Percentiles rank a stretch among this genome's conserved stretches.
Evolutionary conservation across 2,797 vertebrate genomes (phyloP).

Genomic region (Gymnothorax javanicus): DNA sequence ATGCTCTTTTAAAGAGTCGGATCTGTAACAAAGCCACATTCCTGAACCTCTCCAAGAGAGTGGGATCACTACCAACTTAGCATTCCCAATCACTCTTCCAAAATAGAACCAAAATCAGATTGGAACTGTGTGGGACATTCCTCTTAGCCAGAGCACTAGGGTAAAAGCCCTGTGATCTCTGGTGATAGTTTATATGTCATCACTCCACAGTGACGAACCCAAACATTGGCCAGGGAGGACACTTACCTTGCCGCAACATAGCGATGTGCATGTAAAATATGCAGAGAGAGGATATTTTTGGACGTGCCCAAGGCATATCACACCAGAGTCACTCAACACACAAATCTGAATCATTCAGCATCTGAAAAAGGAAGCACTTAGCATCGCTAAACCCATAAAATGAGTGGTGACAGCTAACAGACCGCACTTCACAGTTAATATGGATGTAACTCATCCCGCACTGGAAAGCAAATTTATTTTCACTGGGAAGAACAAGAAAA

Average conservation of each 20-base stretch:
- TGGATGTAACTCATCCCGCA: neutral
- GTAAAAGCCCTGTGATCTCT: neutral
- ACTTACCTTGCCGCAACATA: neutral
- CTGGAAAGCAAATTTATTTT: neutral
- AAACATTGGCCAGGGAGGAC: neutral
- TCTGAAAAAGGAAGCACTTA: neutral
- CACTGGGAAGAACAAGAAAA: neutral
- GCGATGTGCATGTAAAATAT: neutral
- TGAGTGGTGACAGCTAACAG: neutral
- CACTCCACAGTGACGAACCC: neutral
- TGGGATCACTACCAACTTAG: neutral
- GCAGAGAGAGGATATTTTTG: conserved; percentile 21
- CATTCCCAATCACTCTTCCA: neutral
- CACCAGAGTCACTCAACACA: neutral
- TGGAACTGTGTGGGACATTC: neutral
- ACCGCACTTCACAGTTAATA: neutral
- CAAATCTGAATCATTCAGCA: neutral
- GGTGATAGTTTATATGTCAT: neutral
- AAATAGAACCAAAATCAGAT: neutral
- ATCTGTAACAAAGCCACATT: neutral
- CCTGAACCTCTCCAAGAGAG: neutral
- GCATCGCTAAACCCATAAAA: neutral
- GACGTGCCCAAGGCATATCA: neutral
- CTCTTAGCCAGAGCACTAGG: neutral
- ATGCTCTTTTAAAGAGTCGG: neutral